A percentile compares a stretch with the other conserved stretches of the same genome.
phyloP scores from a whole-genome alignment of 2,797 vertebrate species.

The Leptodactylus fallax region DNA sequence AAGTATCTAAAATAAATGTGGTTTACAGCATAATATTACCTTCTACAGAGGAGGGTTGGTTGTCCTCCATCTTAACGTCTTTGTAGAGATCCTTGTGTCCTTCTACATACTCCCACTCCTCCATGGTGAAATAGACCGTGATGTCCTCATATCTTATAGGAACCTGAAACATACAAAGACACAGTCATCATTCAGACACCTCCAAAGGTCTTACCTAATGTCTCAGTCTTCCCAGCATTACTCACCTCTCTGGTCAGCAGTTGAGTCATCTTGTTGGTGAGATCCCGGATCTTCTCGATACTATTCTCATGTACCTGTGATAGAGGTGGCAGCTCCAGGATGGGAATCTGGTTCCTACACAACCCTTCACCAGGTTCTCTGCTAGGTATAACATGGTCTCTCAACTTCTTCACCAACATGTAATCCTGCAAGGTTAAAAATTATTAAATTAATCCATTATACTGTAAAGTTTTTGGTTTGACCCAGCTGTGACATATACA shows the following conservation, averaged over 20 bases:
- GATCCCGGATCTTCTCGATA: background rate
- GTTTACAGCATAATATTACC: background rate
- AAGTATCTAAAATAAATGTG: too few relatives aligned
- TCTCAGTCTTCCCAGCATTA: background rate
- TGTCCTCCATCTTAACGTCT: background rate
- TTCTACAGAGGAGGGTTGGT: background rate
- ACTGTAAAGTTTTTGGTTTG: too few relatives aligned
- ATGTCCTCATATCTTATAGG: slow-evolving; percentile 3
- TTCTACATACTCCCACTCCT: slow-evolving; percentile 18
- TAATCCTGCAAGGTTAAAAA: slow-evolving; percentile 23
- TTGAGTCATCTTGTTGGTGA: background rate
- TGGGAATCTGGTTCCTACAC: background rate
- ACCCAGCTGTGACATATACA: too few relatives aligned
- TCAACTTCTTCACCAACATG: background rate
- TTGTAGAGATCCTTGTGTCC: background rate
- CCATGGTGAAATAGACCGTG: background rate
- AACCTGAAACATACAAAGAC: background rate
- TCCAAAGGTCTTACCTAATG: background rate
- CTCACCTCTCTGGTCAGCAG: slow-evolving; percentile 33
- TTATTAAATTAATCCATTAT: too few relatives aligned
- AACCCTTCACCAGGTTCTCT: background rate
- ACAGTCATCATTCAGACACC: background rate
- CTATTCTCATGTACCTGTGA: background rate
- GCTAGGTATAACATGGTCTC: background rate
- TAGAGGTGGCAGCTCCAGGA: background rate